Evolutionary conservation across 2,888 invertebrate species (phyloP).

Genomic region (Oligia latruncula): DNA sequence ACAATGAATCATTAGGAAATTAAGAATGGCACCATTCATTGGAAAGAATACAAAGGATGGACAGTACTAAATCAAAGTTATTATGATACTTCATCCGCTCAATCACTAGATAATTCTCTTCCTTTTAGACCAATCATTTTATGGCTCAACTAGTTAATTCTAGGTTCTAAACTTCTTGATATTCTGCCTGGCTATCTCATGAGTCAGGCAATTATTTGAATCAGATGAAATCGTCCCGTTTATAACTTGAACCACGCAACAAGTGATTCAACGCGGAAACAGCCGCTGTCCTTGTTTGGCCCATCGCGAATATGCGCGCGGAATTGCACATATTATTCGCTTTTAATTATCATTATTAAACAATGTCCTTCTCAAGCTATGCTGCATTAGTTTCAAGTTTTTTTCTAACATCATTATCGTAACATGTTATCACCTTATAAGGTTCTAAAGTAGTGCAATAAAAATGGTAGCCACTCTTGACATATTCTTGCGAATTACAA

Average conservation of each 20-base stretch:
- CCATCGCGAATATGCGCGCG: conserved; percentile 84
- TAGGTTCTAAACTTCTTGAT: background rate
- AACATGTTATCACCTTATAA: conserved; percentile 53
- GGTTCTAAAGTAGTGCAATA: conserved; percentile 39
- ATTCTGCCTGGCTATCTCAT: conserved; percentile 7
- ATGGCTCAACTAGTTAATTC: background rate
- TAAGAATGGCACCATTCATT: conserved; percentile 48
- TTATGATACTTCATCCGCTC: conserved; percentile 51
- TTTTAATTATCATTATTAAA: conserved; percentile 85
- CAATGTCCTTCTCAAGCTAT: conserved; percentile 78
- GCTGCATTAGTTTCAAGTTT: conserved; percentile 65
- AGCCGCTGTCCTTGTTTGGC: conserved; percentile 86
- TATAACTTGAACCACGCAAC: conserved; percentile 66
- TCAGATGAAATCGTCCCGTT: conserved; percentile 47
- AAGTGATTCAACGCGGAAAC: conserved; percentile 88
- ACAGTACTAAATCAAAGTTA: conserved; percentile 38
- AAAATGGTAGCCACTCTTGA: conserved; percentile 20
- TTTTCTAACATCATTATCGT: conserved; percentile 63
- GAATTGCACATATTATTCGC: conserved; percentile 83
- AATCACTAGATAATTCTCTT: conserved; percentile 14
- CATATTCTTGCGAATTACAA: conserved; percentile 49
- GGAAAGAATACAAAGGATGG: conserved; percentile 45
- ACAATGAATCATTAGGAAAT: conserved; percentile 54
- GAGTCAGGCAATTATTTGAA: conserved; percentile 40
- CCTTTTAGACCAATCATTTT: conserved; percentile 13